Evolutionary conservation across 2,797 vertebrate species (phyloP).

Genomic region (Ptychobarbus kaznakovi): DNA sequence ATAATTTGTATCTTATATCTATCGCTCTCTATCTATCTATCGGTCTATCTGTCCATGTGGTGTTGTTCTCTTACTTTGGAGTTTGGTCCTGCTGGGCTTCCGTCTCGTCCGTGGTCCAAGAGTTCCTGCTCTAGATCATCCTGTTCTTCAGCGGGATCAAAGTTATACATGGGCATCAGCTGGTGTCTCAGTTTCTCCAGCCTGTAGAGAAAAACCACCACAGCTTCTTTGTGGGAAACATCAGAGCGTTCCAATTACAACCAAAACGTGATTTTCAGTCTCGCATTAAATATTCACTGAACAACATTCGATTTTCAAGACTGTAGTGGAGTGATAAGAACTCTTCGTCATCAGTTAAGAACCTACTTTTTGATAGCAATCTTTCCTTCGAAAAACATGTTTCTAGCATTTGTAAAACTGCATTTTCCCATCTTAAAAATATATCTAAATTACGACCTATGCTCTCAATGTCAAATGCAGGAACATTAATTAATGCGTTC

Average conservation of each 20-base stretch:
- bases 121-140: constrained; percentile 97
- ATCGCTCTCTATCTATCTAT: neutral
- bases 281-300: neutral
- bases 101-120: constrained; percentile 90
- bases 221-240: neutral
- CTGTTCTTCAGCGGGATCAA: constrained; percentile 96
- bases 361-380: too few relatives aligned
- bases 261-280: too few relatives aligned
- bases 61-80: constrained; percentile 78
- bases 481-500: too few relatives aligned
- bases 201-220: constrained; percentile 68
- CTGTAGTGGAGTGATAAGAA: neutral
- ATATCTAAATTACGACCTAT: too few relatives aligned
- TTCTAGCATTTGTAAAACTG: too few relatives aligned
- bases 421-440: too few relatives aligned
- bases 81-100: constrained; percentile 82
- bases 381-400: too few relatives aligned
- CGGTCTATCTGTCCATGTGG: neutral
- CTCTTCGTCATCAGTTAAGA: too few relatives aligned
- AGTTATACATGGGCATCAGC: constrained; percentile 99
- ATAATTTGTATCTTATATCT: neutral
- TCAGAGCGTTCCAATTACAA: neutral
- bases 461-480: too few relatives aligned
- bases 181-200: constrained; percentile 97
- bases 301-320: neutral